Evolutionary conservation across 2,888 invertebrate genomes (phyloP).

Genomic region (Calameuta pallipes): DNA sequence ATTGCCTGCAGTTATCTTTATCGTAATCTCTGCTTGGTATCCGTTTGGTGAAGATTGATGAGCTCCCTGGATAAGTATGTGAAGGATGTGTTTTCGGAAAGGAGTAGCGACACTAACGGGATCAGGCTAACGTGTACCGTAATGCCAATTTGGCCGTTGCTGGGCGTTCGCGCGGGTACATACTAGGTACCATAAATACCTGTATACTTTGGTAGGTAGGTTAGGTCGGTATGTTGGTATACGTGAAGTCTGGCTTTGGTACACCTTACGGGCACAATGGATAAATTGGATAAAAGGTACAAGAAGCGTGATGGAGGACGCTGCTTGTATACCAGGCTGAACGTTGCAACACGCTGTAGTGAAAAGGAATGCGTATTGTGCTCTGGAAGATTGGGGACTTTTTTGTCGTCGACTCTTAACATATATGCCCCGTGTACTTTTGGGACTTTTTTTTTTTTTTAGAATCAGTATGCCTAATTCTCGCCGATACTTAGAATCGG

Average conservation of each 20-base stretch:
- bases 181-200: neutral
- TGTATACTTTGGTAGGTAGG: neutral
- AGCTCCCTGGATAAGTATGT: neutral
- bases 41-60: neutral
- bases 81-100: constrained; percentile 26
- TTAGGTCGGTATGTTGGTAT: constrained; percentile 1
- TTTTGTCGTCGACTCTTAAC: neutral
- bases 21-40: neutral
- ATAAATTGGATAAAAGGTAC: constrained; percentile 43
- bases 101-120: constrained; percentile 39
- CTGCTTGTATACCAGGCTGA: constrained; percentile 21
- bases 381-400: constrained; percentile 25
- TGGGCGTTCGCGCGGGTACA: neutral
- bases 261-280: constrained; percentile 34
- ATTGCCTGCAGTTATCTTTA: neutral
- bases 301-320: constrained; percentile 9
- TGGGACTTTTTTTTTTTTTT: neutral
- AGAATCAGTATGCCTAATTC: neutral
- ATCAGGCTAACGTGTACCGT: constrained; percentile 41
- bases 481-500: neutral
- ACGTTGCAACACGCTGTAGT: constrained; percentile 25
- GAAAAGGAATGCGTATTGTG: constrained; percentile 39
- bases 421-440: neutral
- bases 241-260: neutral
- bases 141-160: constrained; percentile 36